Evolutionary conservation across 2,888 invertebrate genomes (phyloP).

Genomic region (Tanytarsus gracilentus): DNA sequence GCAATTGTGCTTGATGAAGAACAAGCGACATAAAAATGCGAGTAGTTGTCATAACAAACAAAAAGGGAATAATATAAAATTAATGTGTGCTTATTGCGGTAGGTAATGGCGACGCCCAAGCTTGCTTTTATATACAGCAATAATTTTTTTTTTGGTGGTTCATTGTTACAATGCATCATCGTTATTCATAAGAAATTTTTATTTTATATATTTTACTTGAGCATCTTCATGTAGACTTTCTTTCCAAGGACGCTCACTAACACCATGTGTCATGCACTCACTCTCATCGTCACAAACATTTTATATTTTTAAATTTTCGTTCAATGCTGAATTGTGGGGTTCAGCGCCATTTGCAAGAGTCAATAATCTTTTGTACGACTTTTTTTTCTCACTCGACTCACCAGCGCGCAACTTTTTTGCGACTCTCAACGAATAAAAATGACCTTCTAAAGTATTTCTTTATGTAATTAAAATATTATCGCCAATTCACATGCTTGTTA

Average conservation of each 20-base stretch:
- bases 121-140: not conserved
- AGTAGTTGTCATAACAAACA: constrained; percentile 16
- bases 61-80: constrained; percentile 18
- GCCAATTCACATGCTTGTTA: constrained; percentile 16
- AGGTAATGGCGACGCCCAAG: constrained; percentile 22
- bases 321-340: constrained; percentile 24
- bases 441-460: constrained; percentile 24
- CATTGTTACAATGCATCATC: not conserved
- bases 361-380: constrained; percentile 28
- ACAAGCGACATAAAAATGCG: not conserved
- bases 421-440: constrained; percentile 5
- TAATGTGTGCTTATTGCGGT: constrained; percentile 13
- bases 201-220: not conserved
- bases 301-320: constrained; percentile 24
- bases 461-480: too few relatives aligned
- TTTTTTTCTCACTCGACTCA: constrained; percentile 8
- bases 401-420: not conserved
- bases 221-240: not conserved
- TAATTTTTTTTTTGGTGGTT: not conserved
- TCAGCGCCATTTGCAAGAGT: constrained; percentile 27
- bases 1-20: not conserved
- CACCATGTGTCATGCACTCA: constrained; percentile 5
- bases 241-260: not conserved
- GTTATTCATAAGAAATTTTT: not conserved
- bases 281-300: not conserved